Conservation (phyloP, 2,797 vertebrate genomes). For the Australoheros facetus region DNA sequence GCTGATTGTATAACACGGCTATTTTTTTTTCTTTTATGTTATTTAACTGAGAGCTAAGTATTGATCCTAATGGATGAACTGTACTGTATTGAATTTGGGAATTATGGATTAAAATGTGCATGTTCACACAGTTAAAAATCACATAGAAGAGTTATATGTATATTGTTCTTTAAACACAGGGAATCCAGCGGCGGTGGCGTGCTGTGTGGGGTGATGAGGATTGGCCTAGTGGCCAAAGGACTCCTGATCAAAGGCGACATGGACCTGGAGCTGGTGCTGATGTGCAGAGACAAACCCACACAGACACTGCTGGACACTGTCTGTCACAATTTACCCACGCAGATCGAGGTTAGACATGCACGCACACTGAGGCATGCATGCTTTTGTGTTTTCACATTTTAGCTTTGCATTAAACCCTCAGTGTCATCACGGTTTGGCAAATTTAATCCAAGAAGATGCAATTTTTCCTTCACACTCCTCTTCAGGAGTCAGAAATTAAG, state of each 20-base stretch:
- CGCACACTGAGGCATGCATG: background rate
- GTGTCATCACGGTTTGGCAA: background rate
- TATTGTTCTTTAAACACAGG: slow-evolving; percentile 68
- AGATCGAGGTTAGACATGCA: slow-evolving; percentile 89
- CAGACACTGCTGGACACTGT: slow-evolving; percentile 91
- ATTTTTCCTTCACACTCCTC: slow-evolving; percentile 6
- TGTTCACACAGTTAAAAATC: background rate
- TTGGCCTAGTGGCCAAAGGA: slow-evolving; percentile 97
- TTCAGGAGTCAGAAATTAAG: slow-evolving; percentile 8
- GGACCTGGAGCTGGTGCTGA: slow-evolving; percentile 97
- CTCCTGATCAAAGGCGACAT: slow-evolving; percentile 98
- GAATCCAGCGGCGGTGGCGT: slow-evolving; percentile 88
- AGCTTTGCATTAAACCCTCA: background rate
- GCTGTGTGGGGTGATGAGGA: slow-evolving; percentile 96
- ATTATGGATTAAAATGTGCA: background rate
- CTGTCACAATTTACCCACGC: slow-evolving; percentile 92
- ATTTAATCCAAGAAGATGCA: background rate
- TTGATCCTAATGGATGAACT: background rate
- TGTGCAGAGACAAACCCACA: slow-evolving; percentile 98
- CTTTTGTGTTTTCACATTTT: background rate
- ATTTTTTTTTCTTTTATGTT: background rate
- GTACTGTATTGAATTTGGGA: background rate
- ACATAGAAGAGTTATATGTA: background rate
- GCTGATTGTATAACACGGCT: background rate
- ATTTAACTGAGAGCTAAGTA: background rate